These are phyloP conservation scores for Psammodynastes pulverulentus DNA, from an alignment of 2,113 vertebrate genomes.

Conservation along the genomic window DNA sequence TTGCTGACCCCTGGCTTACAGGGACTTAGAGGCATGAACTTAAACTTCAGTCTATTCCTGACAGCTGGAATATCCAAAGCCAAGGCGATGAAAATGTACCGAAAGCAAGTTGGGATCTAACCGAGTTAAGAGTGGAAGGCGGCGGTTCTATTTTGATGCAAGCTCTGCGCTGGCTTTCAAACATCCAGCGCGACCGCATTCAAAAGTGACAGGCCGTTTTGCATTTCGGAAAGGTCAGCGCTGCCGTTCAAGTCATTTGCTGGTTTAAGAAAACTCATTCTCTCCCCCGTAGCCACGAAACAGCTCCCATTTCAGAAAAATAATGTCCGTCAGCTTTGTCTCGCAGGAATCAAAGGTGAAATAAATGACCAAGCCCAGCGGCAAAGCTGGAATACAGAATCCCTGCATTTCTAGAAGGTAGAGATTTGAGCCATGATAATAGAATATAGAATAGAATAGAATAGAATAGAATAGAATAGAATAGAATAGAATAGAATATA, in stretches of 20 bases:
- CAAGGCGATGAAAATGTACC: too few relatives aligned
- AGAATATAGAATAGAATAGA: background rate
- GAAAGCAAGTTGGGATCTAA: too few relatives aligned
- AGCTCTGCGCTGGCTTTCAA: background rate
- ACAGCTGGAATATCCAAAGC: background rate
- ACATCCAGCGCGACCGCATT: background rate
- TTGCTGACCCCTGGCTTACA: too few relatives aligned
- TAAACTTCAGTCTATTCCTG: background rate
- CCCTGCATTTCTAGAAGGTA: background rate
- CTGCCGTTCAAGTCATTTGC: background rate
- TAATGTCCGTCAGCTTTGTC: background rate
- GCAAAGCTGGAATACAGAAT: background rate
- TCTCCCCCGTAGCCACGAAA: background rate
- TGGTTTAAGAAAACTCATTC: background rate
- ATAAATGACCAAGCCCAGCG: too few relatives aligned
- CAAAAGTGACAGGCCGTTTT: background rate
- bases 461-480: too few relatives aligned
- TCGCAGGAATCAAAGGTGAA: background rate
- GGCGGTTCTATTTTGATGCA: background rate
- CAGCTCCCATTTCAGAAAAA: background rate
- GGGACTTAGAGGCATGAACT: too few relatives aligned
- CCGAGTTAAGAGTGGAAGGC: background rate
- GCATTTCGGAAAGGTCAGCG: slow-evolving; percentile 5
- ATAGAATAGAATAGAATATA: too few relatives aligned
- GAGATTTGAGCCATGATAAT: background rate